Evolutionary conservation across 2,797 vertebrate genomes (phyloP).

Genomic region (Pristis pectinata): DNA sequence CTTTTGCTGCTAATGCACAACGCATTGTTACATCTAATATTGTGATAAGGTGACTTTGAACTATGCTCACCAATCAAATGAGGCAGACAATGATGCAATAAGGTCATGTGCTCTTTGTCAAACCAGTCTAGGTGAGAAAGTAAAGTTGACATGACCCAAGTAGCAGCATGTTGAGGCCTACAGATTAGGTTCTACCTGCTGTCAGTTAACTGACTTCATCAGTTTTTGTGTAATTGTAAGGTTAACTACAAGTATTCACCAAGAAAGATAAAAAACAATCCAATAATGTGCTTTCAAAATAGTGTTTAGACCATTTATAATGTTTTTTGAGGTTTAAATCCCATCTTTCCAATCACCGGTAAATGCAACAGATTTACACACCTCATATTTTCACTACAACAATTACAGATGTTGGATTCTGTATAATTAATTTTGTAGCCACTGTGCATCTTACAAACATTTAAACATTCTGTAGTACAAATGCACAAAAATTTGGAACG

Average conservation of each 20-base stretch:
- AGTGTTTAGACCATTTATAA: slow-evolving; percentile 42
- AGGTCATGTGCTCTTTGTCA: slow-evolving; percentile 49
- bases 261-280: slow-evolving; percentile 42
- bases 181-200: slow-evolving; percentile 47
- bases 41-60: slow-evolving; percentile 20
- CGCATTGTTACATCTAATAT: not conserved
- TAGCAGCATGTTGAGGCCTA: slow-evolving; percentile 42
- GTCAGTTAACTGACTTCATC: slow-evolving; percentile 46
- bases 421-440: not conserved
- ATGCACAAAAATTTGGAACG: too few species aligned
- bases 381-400: not conserved
- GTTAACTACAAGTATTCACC: slow-evolving; percentile 35
- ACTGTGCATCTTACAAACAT: not conserved
- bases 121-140: slow-evolving; percentile 45
- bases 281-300: slow-evolving; percentile 46
- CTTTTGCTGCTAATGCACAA: slow-evolving; percentile 3
- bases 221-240: slow-evolving; percentile 42
- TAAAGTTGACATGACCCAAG: slow-evolving; percentile 40
- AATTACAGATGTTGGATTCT: not conserved
- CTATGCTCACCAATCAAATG: slow-evolving; percentile 40
- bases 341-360: slow-evolving; percentile 39
- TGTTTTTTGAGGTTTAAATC: slow-evolving; percentile 43
- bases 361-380: not conserved
- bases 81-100: slow-evolving; percentile 45
- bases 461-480: not conserved